Evolutionary conservation across 2,888 invertebrate species (phyloP).

Genomic region (Clunio marinus): DNA sequence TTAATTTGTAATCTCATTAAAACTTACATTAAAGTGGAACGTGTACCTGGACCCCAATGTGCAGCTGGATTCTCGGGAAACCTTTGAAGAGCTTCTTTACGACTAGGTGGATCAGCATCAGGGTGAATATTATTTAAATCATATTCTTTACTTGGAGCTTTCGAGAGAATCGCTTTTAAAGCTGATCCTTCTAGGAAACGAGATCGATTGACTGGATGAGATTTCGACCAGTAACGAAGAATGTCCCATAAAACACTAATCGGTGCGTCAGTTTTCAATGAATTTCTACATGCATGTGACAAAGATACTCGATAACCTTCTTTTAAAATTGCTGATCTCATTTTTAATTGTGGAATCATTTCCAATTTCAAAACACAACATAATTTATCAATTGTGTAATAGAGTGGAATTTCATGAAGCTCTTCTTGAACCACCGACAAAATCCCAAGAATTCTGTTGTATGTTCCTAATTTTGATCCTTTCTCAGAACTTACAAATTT

Average conservation of each 20-base stretch:
- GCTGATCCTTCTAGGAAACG: constrained; percentile 53
- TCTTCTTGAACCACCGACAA: constrained; percentile 80
- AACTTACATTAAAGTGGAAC: constrained; percentile 69
- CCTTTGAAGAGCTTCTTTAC: constrained; percentile 65
- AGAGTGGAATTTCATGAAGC: constrained; percentile 76
- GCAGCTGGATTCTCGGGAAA: constrained; percentile 84
- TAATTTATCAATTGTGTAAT: constrained; percentile 77
- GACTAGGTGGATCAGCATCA: constrained; percentile 76
- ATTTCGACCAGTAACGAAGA: constrained; percentile 72
- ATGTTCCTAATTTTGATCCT: constrained; percentile 59
- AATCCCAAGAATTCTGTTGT: constrained; percentile 72
- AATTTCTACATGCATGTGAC: constrained; percentile 83
- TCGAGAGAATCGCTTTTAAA: constrained; percentile 54
- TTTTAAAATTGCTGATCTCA: constrained; percentile 83
- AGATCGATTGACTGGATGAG: constrained; percentile 62
- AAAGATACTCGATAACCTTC: constrained; percentile 87
- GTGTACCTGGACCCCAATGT: constrained; percentile 88
- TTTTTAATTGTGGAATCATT: constrained; percentile 63
- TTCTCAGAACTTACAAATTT: constrained; percentile 51
- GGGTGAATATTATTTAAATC: constrained; percentile 52
- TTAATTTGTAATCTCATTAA: constrained; percentile 21
- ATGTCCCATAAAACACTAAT: constrained; percentile 85
- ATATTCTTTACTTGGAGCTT: constrained; percentile 52
- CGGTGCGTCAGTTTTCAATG: constrained; percentile 92
- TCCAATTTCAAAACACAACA: constrained; percentile 67